A percentile compares a stretch with the other conserved stretches of the same genome.
phyloP scores from a whole-genome alignment of 2,888 invertebrate species.

The Colostygia pectinataria region DNA sequence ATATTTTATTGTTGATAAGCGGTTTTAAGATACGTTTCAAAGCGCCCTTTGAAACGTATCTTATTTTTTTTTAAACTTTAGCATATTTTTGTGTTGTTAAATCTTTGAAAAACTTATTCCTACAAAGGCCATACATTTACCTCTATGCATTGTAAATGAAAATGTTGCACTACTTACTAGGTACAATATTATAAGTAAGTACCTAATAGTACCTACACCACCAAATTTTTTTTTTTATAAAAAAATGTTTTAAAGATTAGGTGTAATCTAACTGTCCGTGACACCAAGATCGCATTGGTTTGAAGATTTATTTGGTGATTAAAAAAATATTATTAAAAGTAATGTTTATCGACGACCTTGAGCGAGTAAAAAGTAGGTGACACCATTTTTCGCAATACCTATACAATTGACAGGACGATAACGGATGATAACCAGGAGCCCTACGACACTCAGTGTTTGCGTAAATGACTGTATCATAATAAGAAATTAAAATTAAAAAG shows the following conservation, averaged over 20 bases:
- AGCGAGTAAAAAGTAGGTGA: conserved; percentile 74
- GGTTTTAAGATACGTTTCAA: conserved; percentile 3
- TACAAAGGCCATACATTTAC: too few relatives aligned
- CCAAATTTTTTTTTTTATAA: too few relatives aligned
- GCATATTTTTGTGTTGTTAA: too few relatives aligned
- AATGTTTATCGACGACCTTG: conserved; percentile 70
- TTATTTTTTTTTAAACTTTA: too few relatives aligned
- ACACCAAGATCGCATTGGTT: conserved; percentile 57
- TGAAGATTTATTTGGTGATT: conserved; percentile 58
- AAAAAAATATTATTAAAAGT: conserved; percentile 53
- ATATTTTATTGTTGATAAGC: conserved; percentile 36
- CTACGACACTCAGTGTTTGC: conserved; percentile 38
- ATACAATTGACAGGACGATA: conserved; percentile 50
- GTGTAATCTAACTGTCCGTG: conserved; percentile 62
- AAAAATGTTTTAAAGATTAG: too few relatives aligned
- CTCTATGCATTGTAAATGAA: too few relatives aligned
- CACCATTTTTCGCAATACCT: conserved; percentile 59
- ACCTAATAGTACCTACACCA: too few relatives aligned
- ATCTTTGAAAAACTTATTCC: too few relatives aligned
- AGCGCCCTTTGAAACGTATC: not conserved
- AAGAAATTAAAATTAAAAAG: not conserved
- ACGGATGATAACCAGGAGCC: conserved; percentile 52
- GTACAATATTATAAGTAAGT: too few relatives aligned
- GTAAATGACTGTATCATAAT: conserved; percentile 10
- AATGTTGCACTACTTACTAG: too few relatives aligned